These are phyloP conservation scores for Danio choprae DNA, from an alignment of 2,797 vertebrate genomes.

Conservation along the genomic window DNA sequence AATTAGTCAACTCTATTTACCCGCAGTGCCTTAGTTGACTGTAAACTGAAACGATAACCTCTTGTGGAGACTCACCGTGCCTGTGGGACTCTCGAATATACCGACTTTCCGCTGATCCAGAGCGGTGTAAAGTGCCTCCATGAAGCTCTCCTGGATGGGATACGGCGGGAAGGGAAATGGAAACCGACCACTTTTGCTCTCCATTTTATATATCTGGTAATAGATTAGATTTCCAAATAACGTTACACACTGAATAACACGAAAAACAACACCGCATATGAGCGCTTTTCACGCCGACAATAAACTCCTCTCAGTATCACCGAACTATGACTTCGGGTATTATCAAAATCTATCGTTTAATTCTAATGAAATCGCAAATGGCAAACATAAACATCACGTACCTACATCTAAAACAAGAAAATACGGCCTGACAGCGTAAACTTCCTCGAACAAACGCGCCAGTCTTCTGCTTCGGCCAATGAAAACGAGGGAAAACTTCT, in stretches of 20 bases:
- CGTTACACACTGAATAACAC: not conserved
- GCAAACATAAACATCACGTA: not conserved
- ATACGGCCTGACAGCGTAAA: not conserved
- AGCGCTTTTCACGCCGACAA: not conserved
- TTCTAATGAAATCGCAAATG: not conserved
- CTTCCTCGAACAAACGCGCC: constrained; percentile 57
- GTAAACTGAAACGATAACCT: not conserved
- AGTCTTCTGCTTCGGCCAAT: constrained; percentile 47
- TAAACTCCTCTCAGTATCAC: not conserved
- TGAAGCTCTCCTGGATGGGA: constrained; percentile 91
- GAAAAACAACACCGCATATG: not conserved
- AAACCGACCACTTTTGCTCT: constrained; percentile 78
- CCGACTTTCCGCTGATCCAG: constrained; percentile 90
- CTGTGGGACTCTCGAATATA: constrained; percentile 98
- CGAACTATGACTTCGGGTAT: not conserved
- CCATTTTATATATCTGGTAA: constrained; percentile 22
- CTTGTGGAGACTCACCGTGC: constrained; percentile 83
- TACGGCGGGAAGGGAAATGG: constrained; percentile 94
- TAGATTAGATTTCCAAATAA: not conserved
- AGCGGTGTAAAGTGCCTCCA: constrained; percentile 86
- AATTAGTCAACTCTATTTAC: too few relatives aligned
- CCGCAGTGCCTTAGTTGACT: too few relatives aligned
- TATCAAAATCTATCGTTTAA: not conserved
- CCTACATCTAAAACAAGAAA: not conserved
- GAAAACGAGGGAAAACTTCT: not conserved